A percentile compares a stretch with the other conserved stretches of the same genome.
Conservation (phyloP, 2,888 invertebrate species). For the Tipula helvola region DNA sequence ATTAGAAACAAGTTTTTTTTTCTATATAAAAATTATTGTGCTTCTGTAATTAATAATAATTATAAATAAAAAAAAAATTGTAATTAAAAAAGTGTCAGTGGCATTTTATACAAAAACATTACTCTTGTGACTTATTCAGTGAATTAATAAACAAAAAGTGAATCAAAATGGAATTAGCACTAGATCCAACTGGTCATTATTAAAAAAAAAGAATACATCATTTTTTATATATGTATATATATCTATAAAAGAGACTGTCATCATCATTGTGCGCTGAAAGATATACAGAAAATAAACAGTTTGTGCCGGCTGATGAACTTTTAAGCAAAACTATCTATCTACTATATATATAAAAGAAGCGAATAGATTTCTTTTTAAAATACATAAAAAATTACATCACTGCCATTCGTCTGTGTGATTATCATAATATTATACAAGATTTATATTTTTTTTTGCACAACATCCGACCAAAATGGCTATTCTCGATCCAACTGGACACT, state of each 20-base stretch:
- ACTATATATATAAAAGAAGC: background rate
- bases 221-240: background rate
- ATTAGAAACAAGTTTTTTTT: slow-evolving; percentile 1
- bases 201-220: background rate
- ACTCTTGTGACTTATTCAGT: background rate
- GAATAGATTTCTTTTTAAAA: background rate
- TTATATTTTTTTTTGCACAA: slow-evolving; percentile 16
- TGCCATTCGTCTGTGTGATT: slow-evolving; percentile 13
- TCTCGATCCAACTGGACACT: slow-evolving; percentile 35
- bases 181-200: slow-evolving; percentile 35
- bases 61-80: background rate
- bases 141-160: slow-evolving; percentile 4
- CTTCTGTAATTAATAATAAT: slow-evolving; percentile 4
- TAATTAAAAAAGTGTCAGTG: slow-evolving; percentile 10
- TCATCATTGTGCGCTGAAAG: background rate
- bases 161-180: slow-evolving; percentile 24
- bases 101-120: background rate
- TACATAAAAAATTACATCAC: slow-evolving; percentile 7
- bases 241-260: background rate
- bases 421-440: slow-evolving; percentile 8
- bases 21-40: background rate
- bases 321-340: background rate
- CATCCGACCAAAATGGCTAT: slow-evolving; percentile 22
- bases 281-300: slow-evolving; percentile 9
- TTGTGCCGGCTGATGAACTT: slow-evolving; percentile 9